These are phyloP conservation scores for Lepidurus apus DNA, from an alignment of 1,140 invertebrate genomes.

Conservation along the genomic window DNA sequence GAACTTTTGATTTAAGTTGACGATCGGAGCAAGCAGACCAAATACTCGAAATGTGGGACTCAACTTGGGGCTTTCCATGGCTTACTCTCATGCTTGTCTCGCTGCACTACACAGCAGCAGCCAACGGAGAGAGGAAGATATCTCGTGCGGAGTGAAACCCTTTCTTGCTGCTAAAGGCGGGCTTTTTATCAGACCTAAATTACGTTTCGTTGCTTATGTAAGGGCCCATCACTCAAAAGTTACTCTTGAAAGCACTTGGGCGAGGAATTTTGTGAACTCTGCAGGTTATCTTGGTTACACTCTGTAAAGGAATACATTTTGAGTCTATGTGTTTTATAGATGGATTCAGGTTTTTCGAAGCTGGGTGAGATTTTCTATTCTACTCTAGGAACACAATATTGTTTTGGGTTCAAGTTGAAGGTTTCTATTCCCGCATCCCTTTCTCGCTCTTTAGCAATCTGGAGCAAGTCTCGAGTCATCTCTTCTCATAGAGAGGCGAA, in stretches of 20 bases:
- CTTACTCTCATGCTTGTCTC: conserved; percentile 2
- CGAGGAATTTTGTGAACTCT: not conserved
- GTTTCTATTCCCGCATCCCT: not conserved
- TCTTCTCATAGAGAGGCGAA: not conserved
- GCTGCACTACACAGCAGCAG: not conserved
- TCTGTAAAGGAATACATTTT: too few species aligned
- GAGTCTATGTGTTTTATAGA: too few species aligned
- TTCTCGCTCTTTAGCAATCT: not conserved
- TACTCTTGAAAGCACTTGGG: not conserved
- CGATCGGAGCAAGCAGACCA: not conserved
- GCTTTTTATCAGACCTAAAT: not conserved
- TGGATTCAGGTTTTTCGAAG: too few species aligned
- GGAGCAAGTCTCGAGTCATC: not conserved
- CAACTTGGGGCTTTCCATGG: not conserved
- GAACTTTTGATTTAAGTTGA: conserved; percentile 11
- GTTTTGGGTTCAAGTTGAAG: too few species aligned
- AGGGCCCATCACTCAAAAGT: not conserved
- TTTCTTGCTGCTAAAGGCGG: too few species aligned
- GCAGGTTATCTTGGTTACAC: too few species aligned
- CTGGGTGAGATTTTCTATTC: too few species aligned
- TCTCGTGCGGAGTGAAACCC: too few species aligned
- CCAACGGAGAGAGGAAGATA: too few species aligned
- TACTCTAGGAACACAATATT: too few species aligned
- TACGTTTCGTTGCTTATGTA: not conserved
- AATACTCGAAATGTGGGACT: not conserved